A percentile compares a stretch with the other conserved stretches of the same genome.
These are phyloP conservation scores for Plecotus auritus DNA, from an alignment of 2,113 vertebrate genomes.

Conservation along the genomic window DNA sequence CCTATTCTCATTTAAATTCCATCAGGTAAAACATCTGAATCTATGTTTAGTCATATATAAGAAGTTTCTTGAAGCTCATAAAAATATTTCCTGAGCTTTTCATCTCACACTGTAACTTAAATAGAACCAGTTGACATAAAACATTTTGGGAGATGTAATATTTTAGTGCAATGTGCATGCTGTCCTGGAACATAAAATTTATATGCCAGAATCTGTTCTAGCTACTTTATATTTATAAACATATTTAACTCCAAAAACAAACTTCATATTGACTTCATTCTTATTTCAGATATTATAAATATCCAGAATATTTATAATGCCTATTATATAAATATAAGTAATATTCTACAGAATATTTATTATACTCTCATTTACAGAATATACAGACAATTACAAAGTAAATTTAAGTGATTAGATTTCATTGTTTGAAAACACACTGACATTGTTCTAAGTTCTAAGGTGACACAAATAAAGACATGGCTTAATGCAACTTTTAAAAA, in stretches of 20 bases:
- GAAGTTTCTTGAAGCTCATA: neutral
- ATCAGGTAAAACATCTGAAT: neutral
- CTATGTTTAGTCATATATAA: neutral
- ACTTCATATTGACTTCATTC: neutral
- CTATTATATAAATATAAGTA: neutral
- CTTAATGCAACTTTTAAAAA: neutral
- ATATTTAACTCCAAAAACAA: neutral
- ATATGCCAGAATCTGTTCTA: neutral
- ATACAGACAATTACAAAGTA: neutral
- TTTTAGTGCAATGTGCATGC: neutral
- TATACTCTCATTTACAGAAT: neutral
- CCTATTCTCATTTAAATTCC: neutral
- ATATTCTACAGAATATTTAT: neutral
- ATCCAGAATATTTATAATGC: neutral
- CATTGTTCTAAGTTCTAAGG: neutral
- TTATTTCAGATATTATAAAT: neutral
- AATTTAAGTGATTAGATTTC: neutral
- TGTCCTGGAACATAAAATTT: neutral
- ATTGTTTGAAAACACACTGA: neutral
- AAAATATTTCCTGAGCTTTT: neutral
- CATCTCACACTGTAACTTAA: neutral
- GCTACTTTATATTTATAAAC: neutral
- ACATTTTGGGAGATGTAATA: neutral
- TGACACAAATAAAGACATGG: neutral
- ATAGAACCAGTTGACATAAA: neutral